phyloP scores from a whole-genome alignment of 2,113 vertebrate genomes.

The Xyliphius kryptos region DNA sequence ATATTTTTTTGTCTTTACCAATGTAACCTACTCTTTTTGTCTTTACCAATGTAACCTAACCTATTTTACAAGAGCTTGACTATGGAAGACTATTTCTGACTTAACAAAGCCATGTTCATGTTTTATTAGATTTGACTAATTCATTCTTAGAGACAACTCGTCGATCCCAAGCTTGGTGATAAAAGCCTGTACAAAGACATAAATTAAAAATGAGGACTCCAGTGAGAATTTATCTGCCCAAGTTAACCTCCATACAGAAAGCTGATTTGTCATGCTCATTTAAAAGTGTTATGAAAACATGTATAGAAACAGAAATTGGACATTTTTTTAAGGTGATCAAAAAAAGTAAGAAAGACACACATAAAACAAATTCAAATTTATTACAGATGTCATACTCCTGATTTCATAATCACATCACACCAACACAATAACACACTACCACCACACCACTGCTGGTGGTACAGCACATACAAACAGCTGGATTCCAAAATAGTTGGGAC shows the following conservation, averaged over 20 bases:
- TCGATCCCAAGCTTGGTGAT: slow-evolving; percentile 3
- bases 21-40: no score
- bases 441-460: no score
- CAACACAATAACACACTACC: no score
- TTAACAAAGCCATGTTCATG: not conserved
- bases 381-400: no score
- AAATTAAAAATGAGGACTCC: slow-evolving; percentile 30
- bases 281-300: no score
- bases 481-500: no score
- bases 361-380: no score
- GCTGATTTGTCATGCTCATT: not conserved
- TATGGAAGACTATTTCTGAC: not conserved
- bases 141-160: slow-evolving; percentile 15
- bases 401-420: no score
- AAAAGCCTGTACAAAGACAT: slow-evolving; percentile 35
- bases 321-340: no score
- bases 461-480: no score
- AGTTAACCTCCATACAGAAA: slow-evolving; percentile 12
- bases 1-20: not conserved
- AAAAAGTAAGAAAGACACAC: no score
- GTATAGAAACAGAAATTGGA: no score
- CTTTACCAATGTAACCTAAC: not conserved
- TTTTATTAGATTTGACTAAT: slow-evolving; percentile 13
- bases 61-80: not conserved
- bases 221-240: slow-evolving; percentile 15